Base-by-base conservation (phyloP, 2,797 vertebrate genomes). In the Dicrostonyx torquatus region DNA sequence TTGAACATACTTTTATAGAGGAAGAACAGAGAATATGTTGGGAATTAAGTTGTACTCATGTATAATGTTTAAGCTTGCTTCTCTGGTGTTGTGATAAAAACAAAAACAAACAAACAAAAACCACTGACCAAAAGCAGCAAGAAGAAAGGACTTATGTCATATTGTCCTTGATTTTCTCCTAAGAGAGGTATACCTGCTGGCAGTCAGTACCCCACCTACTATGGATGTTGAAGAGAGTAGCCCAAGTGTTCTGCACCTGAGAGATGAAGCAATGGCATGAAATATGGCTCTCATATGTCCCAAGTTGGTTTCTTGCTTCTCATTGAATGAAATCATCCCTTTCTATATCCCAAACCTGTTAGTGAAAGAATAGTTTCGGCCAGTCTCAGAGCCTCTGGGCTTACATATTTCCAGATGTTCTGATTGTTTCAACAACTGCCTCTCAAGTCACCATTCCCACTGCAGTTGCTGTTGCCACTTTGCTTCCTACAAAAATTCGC, bases 391-490 rank as follows among this genome's bases (percentile, higher is more conserved):
- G 40, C 78, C 76, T 90, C 48, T 18, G 13, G 20, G 73, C 66
- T 92, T 92, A 62, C 68, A 43, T 86, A 88, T 89, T 88, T 70
- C 90, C 95, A 95, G 93, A 93, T 97, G 94, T 96, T 95, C 79
- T 80, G 90, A 77, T 73, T 97, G 90, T 95, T 92, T 91, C 73
- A 91, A 93, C 92, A 95, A 62, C 93, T 82, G 62, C 82, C 45
- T 34, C 68, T 92, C 62, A 76, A 72, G 50, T 13, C 68, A 55
- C 75, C 55, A 58, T 75, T 86, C 66, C 78, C 55, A 15, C 72
- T 77, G 87, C 79, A 73, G 66, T 45, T 43, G 22, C 17, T 72
- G 78, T 58, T 78, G 89, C 66, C 86, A 89, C 68, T 88, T 79
- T 43, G 78, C 66, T 66, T 96, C 64, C 70, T 89, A 82, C 72